Evolutionary conservation across 23 tunicate species (phyloP), one percentile per base, ranked within the genome.

Genomic region (Ascidia mentula): DNA sequence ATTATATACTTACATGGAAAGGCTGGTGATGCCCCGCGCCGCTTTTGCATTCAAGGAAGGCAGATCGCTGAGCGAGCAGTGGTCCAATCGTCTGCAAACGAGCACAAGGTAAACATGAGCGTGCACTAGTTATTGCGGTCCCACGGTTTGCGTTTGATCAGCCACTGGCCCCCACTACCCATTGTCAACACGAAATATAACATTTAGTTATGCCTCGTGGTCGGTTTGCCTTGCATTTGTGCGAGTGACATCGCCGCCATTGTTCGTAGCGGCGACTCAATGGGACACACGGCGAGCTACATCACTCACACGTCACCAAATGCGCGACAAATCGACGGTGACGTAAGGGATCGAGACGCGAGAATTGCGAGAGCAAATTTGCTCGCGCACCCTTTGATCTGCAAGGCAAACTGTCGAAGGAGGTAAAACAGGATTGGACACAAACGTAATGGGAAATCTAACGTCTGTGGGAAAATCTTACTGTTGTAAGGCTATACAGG

Each of bases 11-110:
- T 35, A 79, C 73, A 60, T n/a, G 22, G 83, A 59, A 18, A 79
- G 60, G 6, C 36, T 65, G 30, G 74, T 60, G 28, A 79, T 36
- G 83, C 35, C 61, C 38, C 12, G 73, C 36, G 38, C 34, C 46
- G 72, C 38, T 18, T 15, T 35, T 60, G 53, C 8, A 9, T 36
- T 38, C 34, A 79, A 30, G 17, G 12, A 31, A 31, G 83, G 83
- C 24, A 79, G 34, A 31, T 36, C 45, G 33, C 9, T 28, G 20
- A 79, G 59, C 35, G 83, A 60, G 40, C 83, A 79, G 20, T 30
- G 69, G 36, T 79, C 83, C 18, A 79, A 79, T 36, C 83, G 83
- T 38, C 83, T 79, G 83, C 31, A 45, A 32, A 39, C 17, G 65
- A 6, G 65, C n/a, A n/a, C 22, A 5, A 9, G 24, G 65, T 28